Evolutionary conservation across 2,797 vertebrate species (phyloP), one percentile per base, ranked within the genome.

Genomic region (Momotus momota): DNA sequence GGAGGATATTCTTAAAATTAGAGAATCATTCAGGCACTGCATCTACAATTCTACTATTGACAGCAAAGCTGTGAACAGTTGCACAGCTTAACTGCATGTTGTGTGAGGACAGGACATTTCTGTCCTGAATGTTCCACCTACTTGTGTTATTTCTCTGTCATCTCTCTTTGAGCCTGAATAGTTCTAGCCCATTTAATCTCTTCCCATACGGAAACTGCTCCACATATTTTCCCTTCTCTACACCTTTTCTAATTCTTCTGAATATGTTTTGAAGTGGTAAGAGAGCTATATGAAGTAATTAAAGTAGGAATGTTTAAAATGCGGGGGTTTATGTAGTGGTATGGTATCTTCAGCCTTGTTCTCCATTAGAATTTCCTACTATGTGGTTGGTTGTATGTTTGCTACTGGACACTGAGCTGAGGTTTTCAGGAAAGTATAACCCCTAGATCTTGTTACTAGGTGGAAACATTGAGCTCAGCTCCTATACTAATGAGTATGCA

Each of bases 1-100:
- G 70, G 87, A 80, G 46, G 35, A 55, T 43, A 55, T 17, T 70
- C 51, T 79, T 91, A 65, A 92, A 92, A 87, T 46, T 6, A 49
- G 17, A 81, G 23, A 52, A 72, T 74, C 10, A 23, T 65, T 67
- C 38, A 69, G 43, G 23, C 33, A 86, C 35, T 35, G 35, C 35
- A 22, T 49, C 40, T 66, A 46, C 11, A 41, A 21, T 46, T 62
- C 43, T 15, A 41, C 7, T 54, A 38, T 33, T 33, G 38, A 29
- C 45, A 52, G 23, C 45, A 60, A 89, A 65, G 19, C 26, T 70
- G 14, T 80, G 49, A 55, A 43, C 7, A 73, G 54, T 43, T 54
- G 31, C 20, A 58, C 14, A 48, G 26, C 10, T 60, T 38, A 81
- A 65, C 17, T 43, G 29, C 40, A 11, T 29, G 26, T 74, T 75